Evolutionary conservation across 2,113 vertebrate genomes (phyloP).

Genomic region (Copsychus sechellarum): DNA sequence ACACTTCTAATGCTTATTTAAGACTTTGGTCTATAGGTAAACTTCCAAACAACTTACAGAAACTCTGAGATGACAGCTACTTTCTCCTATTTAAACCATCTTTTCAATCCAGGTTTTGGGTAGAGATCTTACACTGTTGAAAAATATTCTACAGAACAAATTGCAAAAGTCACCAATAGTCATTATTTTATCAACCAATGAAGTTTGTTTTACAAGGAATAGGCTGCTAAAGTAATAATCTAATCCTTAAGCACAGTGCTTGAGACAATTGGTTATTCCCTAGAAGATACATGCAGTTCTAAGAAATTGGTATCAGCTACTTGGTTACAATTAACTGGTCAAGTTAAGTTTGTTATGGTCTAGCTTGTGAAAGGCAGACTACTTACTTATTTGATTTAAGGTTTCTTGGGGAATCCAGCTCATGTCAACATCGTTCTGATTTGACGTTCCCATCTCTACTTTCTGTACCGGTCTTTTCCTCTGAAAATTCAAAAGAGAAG

Average conservation of each 20-base stretch:
- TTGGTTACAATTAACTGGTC: not conserved
- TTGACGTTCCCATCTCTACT: conserved; percentile 95
- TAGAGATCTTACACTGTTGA: not conserved
- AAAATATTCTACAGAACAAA: not conserved
- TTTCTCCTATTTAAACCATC: not conserved
- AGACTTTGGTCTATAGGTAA: not conserved
- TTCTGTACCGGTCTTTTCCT: conserved; percentile 90
- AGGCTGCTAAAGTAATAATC: not conserved
- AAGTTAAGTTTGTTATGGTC: not conserved
- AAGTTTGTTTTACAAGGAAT: not conserved
- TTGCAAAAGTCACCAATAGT: not conserved
- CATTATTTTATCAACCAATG: not conserved
- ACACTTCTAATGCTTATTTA: not conserved
- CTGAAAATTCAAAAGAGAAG: conserved; percentile 62
- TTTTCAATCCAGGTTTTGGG: not conserved
- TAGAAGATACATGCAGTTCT: not conserved
- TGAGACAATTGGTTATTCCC: not conserved
- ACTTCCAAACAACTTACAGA: not conserved
- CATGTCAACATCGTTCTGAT: conserved; percentile 95
- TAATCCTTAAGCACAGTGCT: not conserved
- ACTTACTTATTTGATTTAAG: conserved; percentile 98
- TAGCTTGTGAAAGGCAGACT: not conserved
- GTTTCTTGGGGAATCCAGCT: conserved; percentile 99
- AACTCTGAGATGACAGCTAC: not conserved
- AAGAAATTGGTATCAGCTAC: not conserved